Conservation (phyloP, 2,888 invertebrate genomes). For the Carabus problematicus region DNA sequence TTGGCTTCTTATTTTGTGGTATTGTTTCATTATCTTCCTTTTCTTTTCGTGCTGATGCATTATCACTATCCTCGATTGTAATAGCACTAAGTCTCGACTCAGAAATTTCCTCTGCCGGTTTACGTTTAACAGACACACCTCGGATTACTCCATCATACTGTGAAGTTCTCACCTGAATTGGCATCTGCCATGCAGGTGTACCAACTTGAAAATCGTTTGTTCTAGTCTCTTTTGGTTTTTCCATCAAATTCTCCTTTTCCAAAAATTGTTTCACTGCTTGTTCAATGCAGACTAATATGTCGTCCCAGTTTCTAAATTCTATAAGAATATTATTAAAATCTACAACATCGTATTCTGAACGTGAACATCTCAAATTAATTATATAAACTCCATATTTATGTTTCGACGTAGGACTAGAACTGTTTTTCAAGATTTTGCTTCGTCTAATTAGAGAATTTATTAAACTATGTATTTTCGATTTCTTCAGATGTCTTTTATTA, state of each 20-base stretch:
- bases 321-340: slow-evolving; percentile 62
- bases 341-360: slow-evolving; percentile 60
- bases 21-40: not conserved
- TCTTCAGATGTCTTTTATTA: slow-evolving; percentile 66
- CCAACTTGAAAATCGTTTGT: slow-evolving; percentile 43
- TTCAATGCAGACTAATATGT: slow-evolving; percentile 58
- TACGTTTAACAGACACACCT: slow-evolving; percentile 58
- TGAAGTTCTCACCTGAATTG: slow-evolving; percentile 52
- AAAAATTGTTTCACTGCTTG: slow-evolving; percentile 53
- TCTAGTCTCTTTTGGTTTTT: slow-evolving; percentile 51
- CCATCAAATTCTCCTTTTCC: slow-evolving; percentile 54
- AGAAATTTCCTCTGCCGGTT: slow-evolving; percentile 5
- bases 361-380: slow-evolving; percentile 64
- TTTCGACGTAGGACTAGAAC: slow-evolving; percentile 31
- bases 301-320: slow-evolving; percentile 63
- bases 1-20: slow-evolving; percentile 1
- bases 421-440: slow-evolving; percentile 44
- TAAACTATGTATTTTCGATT: slow-evolving; percentile 62
- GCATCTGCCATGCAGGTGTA: slow-evolving; percentile 45
- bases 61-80: not conserved
- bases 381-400: slow-evolving; percentile 60
- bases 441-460: slow-evolving; percentile 56
- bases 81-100: not conserved
- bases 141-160: slow-evolving; percentile 57
- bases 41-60: slow-evolving; percentile 2